Conservation (phyloP, 2,888 invertebrate genomes). For the Dastarcus helophoroides region DNA sequence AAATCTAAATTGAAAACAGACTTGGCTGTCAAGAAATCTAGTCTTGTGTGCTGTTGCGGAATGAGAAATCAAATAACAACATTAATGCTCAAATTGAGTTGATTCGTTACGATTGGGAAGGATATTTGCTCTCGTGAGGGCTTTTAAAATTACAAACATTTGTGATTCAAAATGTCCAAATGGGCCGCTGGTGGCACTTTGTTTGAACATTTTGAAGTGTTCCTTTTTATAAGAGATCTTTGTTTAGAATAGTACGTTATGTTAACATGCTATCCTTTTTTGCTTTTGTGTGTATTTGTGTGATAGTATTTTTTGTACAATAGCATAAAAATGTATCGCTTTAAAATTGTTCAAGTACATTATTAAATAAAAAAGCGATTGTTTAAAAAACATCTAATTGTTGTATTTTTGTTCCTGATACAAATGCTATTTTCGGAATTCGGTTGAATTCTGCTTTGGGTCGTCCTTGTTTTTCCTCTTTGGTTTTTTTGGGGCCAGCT, state of each 20-base stretch:
- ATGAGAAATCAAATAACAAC: slow-evolving; percentile 14
- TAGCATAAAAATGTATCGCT: slow-evolving; percentile 44
- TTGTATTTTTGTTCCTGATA: slow-evolving; percentile 42
- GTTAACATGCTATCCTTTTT: slow-evolving; percentile 26
- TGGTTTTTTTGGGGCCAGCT: slow-evolving; percentile 34
- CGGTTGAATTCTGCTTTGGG: slow-evolving; percentile 18
- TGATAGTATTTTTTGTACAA: slow-evolving; percentile 48
- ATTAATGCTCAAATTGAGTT: slow-evolving; percentile 13
- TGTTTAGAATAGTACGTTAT: slow-evolving; percentile 16
- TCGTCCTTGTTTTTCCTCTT: slow-evolving; percentile 18
- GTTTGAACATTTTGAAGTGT: slow-evolving; percentile 2
- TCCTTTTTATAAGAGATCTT: slow-evolving; percentile 8
- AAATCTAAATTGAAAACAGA: slow-evolving; percentile 12
- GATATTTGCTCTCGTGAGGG: no score
- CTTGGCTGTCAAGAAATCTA: slow-evolving; percentile 35
- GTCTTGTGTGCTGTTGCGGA: slow-evolving; percentile 30
- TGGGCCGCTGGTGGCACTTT: neutral
- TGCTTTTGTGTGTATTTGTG: slow-evolving; percentile 38
- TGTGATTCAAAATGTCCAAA: neutral
- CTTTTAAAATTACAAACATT: no score
- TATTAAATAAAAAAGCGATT: slow-evolving; percentile 21
- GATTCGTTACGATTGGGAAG: no score
- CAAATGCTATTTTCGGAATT: slow-evolving; percentile 43
- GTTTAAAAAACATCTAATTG: slow-evolving; percentile 37
- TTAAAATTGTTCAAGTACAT: slow-evolving; percentile 14